phyloP scores from a whole-genome alignment of 2,113 vertebrate species.

The Nothoprocta pentlandii region DNA sequence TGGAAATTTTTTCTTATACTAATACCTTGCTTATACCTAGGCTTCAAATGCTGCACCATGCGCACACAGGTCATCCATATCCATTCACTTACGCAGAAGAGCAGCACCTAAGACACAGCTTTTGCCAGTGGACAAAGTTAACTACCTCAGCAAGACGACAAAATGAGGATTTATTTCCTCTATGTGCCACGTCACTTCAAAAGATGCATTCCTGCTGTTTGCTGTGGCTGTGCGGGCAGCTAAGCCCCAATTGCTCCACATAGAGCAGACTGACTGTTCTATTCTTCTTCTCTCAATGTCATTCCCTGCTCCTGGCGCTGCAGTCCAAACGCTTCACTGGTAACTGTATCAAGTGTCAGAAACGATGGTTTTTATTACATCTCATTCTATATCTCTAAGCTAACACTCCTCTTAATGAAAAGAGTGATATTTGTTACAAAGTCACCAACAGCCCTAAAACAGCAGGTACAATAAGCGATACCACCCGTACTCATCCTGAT shows the following conservation, averaged over 20 bases:
- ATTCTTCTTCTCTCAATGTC: constrained; percentile 3
- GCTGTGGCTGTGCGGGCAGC: neutral
- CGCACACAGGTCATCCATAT: neutral
- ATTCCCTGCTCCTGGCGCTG: neutral
- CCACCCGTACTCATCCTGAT: neutral
- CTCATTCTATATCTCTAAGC: neutral
- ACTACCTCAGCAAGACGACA: neutral
- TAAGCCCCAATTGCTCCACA: constrained; percentile 36
- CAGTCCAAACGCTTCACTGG: neutral
- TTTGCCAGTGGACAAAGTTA: neutral
- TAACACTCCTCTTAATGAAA: neutral
- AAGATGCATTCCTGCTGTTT: constrained; percentile 6
- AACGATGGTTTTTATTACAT: neutral
- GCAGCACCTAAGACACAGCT: neutral
- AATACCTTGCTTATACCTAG: neutral
- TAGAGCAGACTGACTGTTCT: constrained; percentile 32
- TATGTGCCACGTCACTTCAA: neutral
- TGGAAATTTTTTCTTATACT: neutral
- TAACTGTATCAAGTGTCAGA: neutral
- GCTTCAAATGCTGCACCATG: neutral
- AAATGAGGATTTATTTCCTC: neutral
- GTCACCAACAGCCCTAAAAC: neutral
- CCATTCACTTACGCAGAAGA: neutral
- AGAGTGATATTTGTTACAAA: neutral
- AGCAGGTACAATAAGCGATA: neutral